Percentiles rank a stretch among this genome's conserved stretches.
phyloP scores from a whole-genome alignment of 2,113 vertebrate genomes.

The Cavia aperea region DNA sequence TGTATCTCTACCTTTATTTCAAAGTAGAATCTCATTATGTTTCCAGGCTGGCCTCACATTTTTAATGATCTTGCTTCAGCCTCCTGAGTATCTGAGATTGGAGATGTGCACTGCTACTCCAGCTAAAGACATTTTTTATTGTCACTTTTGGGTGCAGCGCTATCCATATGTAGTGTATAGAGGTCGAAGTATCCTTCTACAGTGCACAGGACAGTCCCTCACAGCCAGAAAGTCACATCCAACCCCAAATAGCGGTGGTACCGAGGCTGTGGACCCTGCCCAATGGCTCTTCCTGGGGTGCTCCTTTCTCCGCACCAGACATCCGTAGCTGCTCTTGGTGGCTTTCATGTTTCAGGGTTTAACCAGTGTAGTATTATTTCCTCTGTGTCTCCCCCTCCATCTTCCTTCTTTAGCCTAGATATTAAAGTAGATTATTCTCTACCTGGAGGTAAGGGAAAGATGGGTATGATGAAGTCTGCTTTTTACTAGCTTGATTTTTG shows the following conservation, averaged over 20 bases:
- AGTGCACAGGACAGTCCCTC: too few relatives aligned
- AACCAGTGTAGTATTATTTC: background rate
- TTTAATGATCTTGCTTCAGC: background rate
- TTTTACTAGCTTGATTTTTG: background rate
- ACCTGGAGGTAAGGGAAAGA: background rate
- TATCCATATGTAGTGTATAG: too few relatives aligned
- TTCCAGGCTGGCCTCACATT: background rate
- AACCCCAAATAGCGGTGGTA: background rate
- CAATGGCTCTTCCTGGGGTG: background rate
- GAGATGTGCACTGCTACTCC: background rate
- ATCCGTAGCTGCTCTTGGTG: background rate
- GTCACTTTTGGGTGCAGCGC: background rate
- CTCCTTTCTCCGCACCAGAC: background rate
- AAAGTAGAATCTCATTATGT: background rate
- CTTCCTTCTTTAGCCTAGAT: background rate
- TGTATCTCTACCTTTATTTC: background rate
- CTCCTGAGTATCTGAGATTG: background rate
- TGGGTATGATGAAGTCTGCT: background rate
- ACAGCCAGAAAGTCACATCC: too few relatives aligned
- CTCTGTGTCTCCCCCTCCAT: background rate
- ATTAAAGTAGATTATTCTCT: background rate
- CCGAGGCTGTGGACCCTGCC: background rate
- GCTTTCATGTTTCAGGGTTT: background rate
- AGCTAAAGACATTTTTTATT: background rate
- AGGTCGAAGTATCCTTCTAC: background rate